These are phyloP conservation scores for Lepidostoma basale DNA, from an alignment of 1,140 invertebrate genomes.

Conservation along the genomic window DNA sequence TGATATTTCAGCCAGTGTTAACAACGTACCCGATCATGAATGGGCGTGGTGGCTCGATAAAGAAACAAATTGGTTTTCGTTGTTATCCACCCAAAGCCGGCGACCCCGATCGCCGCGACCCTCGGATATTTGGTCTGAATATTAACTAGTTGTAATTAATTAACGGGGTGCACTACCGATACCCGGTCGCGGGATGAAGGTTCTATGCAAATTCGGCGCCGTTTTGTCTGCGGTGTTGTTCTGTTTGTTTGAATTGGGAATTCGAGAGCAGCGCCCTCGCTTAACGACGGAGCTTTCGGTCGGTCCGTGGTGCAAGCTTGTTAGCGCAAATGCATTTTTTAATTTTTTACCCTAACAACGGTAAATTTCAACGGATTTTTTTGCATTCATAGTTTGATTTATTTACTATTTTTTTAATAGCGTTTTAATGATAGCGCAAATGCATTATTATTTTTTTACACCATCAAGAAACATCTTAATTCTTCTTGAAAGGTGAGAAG, in stretches of 20 bases:
- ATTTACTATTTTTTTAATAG: too few relatives aligned
- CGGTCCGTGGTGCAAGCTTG: background rate
- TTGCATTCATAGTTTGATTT: too few relatives aligned
- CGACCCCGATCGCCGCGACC: constrained; percentile 30
- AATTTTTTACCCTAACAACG: too few relatives aligned
- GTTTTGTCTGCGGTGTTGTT: constrained; percentile 24
- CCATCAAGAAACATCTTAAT: too few relatives aligned
- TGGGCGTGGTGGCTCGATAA: constrained; percentile 3
- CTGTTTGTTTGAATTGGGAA: constrained; percentile 9
- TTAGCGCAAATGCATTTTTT: background rate
- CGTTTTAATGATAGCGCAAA: too few relatives aligned
- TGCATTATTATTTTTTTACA: too few relatives aligned
- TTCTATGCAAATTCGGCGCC: constrained; percentile 22
- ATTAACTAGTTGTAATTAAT: constrained; percentile 46
- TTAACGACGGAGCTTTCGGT: background rate
- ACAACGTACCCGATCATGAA: background rate
- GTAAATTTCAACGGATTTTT: background rate
- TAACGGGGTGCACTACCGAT: constrained; percentile 29
- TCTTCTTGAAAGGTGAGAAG: too few relatives aligned
- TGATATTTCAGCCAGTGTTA: constrained; percentile 20
- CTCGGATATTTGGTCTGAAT: constrained; percentile 38
- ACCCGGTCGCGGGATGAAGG: constrained; percentile 10
- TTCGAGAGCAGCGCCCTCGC: background rate
- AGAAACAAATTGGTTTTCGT: constrained; percentile 45
- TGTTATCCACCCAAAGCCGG: constrained; percentile 37